Base-by-base conservation (phyloP, 2,113 vertebrate species). In the Larimichthys polyactis region DNA sequence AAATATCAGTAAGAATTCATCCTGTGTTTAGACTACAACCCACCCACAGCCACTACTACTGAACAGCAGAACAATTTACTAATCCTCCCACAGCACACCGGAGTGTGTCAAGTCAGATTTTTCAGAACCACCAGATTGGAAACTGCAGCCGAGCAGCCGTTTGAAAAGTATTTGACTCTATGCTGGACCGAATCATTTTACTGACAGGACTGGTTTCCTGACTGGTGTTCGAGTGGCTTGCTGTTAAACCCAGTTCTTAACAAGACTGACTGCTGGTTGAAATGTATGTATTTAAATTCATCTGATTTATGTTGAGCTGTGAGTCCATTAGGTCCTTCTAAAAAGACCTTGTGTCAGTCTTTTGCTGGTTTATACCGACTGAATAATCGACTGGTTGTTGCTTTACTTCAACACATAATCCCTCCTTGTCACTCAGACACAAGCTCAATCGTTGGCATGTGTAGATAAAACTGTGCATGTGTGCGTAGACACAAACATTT, bases 271-370 rank as follows among this genome's bases (percentile, higher is more conserved):
- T 19, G 0, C 14, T 60, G 20, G 49, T 19, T 65, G 17, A 59
- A 57, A 17, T 64, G 44, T 54, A 81, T 77, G 79, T 72, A 54
- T 52, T 62, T 59, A 40, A 86, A 71, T 12, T 49, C 32, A 55
- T 24, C 40, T 81, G 71, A 78, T 80, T 65, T 29, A 64, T 79
- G 24, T 15, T 65, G 64, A 81, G 4, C 69, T 54, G 10, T 58
- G 32, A 78, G 62, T 79, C 70, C 48, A 71, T 78, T 11, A 58
- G 64, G 14, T 7, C 27, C 19, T n/a, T 40, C 8, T 69, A 40
- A 51, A 22, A 82, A 66, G 24, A 69, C 46, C 24, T 32, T 29
- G 46, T 77, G 60, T 82, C 62, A 16, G 46, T 73, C 27, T 76
- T 80, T 79, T 79, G 22, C 24, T 29, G n/a, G 12, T 77, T 83